Percentiles rank a stretch among this genome's conserved stretches.
Conservation (phyloP, 2,797 vertebrate species). For the Agapornis canus region DNA sequence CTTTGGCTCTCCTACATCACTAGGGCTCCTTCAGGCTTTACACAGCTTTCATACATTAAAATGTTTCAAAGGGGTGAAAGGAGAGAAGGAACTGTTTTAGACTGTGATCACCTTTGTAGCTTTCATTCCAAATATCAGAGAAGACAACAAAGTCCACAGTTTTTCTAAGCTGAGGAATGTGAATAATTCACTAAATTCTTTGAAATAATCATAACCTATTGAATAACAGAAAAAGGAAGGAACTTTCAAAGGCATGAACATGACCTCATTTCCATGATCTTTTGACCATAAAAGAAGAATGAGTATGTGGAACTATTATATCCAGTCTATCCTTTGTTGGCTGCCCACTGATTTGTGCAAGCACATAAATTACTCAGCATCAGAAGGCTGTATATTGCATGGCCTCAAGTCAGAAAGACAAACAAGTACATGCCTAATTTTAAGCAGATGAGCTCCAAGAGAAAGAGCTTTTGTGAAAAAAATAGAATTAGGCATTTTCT, state of each 20-base stretch:
- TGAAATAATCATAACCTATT: not conserved
- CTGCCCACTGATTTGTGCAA: conserved; percentile 12
- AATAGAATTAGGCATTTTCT: conserved; percentile 33
- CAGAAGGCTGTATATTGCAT: not conserved
- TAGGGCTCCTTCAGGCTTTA: not conserved
- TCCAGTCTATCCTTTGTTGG: not conserved
- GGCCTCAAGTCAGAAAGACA: conserved; percentile 38
- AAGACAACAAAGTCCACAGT: not conserved
- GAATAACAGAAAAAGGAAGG: not conserved
- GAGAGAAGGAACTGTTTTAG: not conserved
- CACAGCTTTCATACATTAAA: not conserved
- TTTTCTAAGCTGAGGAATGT: not conserved
- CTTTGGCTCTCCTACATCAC: not conserved
- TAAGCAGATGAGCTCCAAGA: conserved; percentile 49
- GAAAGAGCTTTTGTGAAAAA: conserved; percentile 17
- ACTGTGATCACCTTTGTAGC: not conserved
- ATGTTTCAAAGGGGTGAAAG: not conserved
- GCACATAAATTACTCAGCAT: conserved; percentile 25
- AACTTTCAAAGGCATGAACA: conserved; percentile 19
- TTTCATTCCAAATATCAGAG: not conserved
- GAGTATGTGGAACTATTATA: not conserved
- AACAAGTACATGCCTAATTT: conserved; percentile 48
- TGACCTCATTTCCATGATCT: conserved; percentile 25
- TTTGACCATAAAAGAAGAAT: conserved; percentile 29
- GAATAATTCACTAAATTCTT: conserved; percentile 17